A percentile compares a stretch with the other conserved stretches of the same genome.
phyloP scores from a whole-genome alignment of 2,113 vertebrate species.

The Hemichromis elongatus region DNA sequence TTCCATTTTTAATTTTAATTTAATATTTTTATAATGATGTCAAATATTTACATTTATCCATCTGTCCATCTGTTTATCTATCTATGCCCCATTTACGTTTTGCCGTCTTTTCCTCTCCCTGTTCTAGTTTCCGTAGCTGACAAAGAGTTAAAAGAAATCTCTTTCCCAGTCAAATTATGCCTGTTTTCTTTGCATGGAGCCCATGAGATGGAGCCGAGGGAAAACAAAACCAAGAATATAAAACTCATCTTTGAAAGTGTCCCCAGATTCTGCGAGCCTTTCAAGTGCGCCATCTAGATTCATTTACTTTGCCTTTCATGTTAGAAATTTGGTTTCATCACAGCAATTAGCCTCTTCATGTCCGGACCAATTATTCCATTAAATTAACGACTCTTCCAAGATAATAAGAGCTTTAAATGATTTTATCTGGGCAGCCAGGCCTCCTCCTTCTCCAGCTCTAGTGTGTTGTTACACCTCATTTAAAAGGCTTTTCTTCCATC shows the following conservation, averaged over 20 bases:
- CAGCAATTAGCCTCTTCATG: slow-evolving; percentile 64
- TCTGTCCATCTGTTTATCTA: not conserved
- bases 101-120: not conserved
- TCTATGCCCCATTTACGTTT: not conserved
- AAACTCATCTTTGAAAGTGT: slow-evolving; percentile 59
- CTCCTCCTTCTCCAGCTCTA: slow-evolving; percentile 9
- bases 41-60: slow-evolving; percentile 31
- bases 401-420: slow-evolving; percentile 67
- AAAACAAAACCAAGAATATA: slow-evolving; percentile 44
- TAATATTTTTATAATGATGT: slow-evolving; percentile 30
- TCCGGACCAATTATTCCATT: slow-evolving; percentile 64
- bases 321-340: slow-evolving; percentile 65
- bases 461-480: slow-evolving; percentile 55
- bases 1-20: not conserved
- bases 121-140: slow-evolving; percentile 32
- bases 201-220: slow-evolving; percentile 42
- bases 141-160: slow-evolving; percentile 28
- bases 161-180: slow-evolving; percentile 9
- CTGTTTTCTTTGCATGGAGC: slow-evolving; percentile 19
- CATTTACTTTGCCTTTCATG: slow-evolving; percentile 68
- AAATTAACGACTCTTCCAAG: slow-evolving; percentile 51
- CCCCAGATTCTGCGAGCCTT: slow-evolving; percentile 53
- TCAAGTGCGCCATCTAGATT: slow-evolving; percentile 56
- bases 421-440: slow-evolving; percentile 46
- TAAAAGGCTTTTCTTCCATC: slow-evolving; percentile 38